phyloP scores from a whole-genome alignment of 2,113 vertebrate species.

The Gadus macrocephalus region DNA sequence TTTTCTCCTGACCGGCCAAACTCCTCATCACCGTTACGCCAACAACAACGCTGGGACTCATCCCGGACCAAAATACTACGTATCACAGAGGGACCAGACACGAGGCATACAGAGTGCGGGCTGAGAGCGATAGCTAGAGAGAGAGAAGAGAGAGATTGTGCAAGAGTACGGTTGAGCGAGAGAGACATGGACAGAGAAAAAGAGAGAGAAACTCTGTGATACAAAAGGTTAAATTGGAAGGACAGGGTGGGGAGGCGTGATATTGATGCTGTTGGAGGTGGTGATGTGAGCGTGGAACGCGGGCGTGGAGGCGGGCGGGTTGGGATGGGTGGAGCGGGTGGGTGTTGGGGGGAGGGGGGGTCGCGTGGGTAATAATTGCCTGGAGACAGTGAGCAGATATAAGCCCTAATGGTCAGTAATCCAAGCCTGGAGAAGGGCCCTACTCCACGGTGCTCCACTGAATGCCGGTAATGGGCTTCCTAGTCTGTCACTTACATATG shows the following conservation, averaged over 20 bases:
- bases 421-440: constrained; percentile 64
- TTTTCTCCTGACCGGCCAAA: no score
- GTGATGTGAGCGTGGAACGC: background rate
- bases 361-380: constrained; percentile 64
- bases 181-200: background rate
- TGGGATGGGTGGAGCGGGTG: background rate
- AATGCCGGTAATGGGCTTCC: constrained; percentile 70
- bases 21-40: no score
- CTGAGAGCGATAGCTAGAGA: constrained; percentile 38
- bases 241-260: constrained; percentile 1
- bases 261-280: constrained; percentile 27
- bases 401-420: constrained; percentile 75
- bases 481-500: constrained; percentile 74
- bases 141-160: background rate
- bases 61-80: no score
- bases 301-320: background rate
- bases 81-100: no score
- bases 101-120: no score
- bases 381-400: constrained; percentile 68
- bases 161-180: background rate
- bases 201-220: background rate
- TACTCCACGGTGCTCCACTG: constrained; percentile 69
- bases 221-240: background rate
- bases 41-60: no score
- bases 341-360: constrained; percentile 1